Conservation (phyloP, 2,797 vertebrate species). For the Geotria australis region DNA sequence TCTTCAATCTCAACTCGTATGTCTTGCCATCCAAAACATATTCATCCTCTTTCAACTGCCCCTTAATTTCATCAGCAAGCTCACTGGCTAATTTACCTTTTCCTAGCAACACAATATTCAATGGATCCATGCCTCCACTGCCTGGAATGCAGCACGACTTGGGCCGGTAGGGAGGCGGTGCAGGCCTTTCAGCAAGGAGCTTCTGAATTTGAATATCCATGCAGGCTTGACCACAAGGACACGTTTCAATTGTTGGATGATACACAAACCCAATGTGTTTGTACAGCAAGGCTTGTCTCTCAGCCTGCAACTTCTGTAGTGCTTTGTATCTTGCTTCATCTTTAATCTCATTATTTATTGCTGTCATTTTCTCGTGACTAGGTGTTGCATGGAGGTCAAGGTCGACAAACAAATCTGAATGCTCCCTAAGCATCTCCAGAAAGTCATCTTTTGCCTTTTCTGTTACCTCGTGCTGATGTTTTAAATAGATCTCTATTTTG, state of each 20-base stretch:
- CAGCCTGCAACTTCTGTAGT: constrained; percentile 87
- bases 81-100: constrained; percentile 85
- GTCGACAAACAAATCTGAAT: constrained; percentile 94
- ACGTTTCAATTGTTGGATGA: constrained; percentile 96
- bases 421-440: constrained; percentile 99
- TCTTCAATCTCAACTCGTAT: constrained; percentile 75
- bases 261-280: constrained; percentile 99
- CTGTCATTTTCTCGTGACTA: constrained; percentile 96
- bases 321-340: constrained; percentile 92
- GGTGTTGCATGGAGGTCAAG: constrained; percentile 94
- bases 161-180: constrained; percentile 59
- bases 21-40: constrained; percentile 96
- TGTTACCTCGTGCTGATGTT: constrained; percentile 92
- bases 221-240: constrained; percentile 75
- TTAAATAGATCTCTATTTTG: constrained; percentile 69
- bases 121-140: constrained; percentile 72
- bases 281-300: constrained; percentile 78
- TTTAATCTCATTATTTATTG: constrained; percentile 77
- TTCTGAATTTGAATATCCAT: constrained; percentile 91
- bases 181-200: constrained; percentile 53
- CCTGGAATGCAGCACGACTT: constrained; percentile 47
- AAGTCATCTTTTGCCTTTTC: constrained; percentile 99
- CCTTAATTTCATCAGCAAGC: constrained; percentile 76
- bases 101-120: constrained; percentile 86
- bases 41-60: constrained; percentile 88